Conservation (phyloP, 1,140 invertebrate genomes). For the Gonioctena quinquepunctata region DNA sequence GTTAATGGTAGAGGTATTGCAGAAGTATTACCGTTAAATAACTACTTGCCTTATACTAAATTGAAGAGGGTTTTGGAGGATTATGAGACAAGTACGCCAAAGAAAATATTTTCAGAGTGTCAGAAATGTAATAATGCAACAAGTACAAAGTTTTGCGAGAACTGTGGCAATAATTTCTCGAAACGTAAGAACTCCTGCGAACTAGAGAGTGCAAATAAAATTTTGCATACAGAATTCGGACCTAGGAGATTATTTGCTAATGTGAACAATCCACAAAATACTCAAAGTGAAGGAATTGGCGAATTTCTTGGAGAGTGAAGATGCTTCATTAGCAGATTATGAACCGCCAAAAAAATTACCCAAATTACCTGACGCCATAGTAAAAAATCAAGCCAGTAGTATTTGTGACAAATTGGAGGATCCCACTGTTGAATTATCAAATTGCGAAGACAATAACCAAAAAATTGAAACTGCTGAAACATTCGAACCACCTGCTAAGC, state of each 20-base stretch:
- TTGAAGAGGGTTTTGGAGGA: not conserved
- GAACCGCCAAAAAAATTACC: constrained; percentile 14
- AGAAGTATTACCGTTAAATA: constrained; percentile 52
- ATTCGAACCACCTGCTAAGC: constrained; percentile 12
- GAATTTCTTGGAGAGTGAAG: constrained; percentile 16
- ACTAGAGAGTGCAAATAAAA: constrained; percentile 29
- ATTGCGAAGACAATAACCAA: too few species aligned
- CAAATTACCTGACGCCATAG: constrained; percentile 21
- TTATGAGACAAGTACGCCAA: constrained; percentile 8
- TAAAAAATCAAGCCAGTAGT: too few species aligned
- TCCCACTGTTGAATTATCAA: too few species aligned
- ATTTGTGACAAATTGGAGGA: too few species aligned
- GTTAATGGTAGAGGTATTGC: constrained; percentile 61
- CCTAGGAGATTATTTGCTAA: constrained; percentile 35
- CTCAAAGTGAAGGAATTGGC: constrained; percentile 8
- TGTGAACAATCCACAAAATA: constrained; percentile 20
- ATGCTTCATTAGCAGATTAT: constrained; percentile 11
- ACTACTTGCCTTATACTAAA: too few species aligned
- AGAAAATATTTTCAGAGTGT: constrained; percentile 34
- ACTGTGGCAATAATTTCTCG: constrained; percentile 23
- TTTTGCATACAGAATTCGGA: constrained; percentile 27
- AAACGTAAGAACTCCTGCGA: constrained; percentile 32
- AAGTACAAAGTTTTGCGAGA: constrained; percentile 34
- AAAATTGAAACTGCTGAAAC: not conserved
- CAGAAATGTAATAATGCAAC: constrained; percentile 30